Evolutionary conservation across 2,888 invertebrate genomes (phyloP), one percentile per base, ranked within the genome.

Genomic region (Gari tellinella): DNA sequence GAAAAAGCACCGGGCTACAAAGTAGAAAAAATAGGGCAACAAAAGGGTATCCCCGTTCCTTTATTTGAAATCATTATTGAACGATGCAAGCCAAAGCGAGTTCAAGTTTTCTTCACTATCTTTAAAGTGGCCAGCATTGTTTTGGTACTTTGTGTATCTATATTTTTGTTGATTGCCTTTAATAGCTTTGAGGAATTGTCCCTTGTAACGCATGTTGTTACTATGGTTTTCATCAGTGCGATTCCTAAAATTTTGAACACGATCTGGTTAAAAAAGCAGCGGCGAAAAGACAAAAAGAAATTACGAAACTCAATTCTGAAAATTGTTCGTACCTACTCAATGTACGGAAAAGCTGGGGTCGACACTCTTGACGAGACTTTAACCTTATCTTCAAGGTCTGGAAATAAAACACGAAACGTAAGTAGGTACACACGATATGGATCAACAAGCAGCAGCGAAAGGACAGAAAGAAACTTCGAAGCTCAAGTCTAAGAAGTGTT

Each of bases 161-260:
- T 70, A 1, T 60, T 63, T 12, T 48, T 76, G 21, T 48, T 76
- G 21, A 52, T 60, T 10, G 46, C 58, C 10, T 70, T 76, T 56
- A 60, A 76, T 40, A 76, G 67, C n/a, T 31, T 76, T 19, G 53
- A 60, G 31, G 75, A 76, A 23, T 43, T 76, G 10, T 76, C 75
- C 1, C 37, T 76, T 0, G 41, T 76, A 12, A 46, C 70, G 1
- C 75, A 76, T 40, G 70, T 76, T 17, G 70, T 70, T 41, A 70
- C 75, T 2, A 67, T 62, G 7, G 19, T 76, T 4, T 70, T 76
- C 23, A 63, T 76, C 3, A 70, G 75, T 19, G 60, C 70, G 2
- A 49, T 76, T 19, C 75, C 70, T 1, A 76, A 76, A 37, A 67
- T 70, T 15, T 31, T 31, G 10, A 31, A 31, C 31, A 31, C 4